Evolutionary conservation across 1,140 invertebrate species (phyloP).

Genomic region (Meloidogyne chitwoodi): DNA sequence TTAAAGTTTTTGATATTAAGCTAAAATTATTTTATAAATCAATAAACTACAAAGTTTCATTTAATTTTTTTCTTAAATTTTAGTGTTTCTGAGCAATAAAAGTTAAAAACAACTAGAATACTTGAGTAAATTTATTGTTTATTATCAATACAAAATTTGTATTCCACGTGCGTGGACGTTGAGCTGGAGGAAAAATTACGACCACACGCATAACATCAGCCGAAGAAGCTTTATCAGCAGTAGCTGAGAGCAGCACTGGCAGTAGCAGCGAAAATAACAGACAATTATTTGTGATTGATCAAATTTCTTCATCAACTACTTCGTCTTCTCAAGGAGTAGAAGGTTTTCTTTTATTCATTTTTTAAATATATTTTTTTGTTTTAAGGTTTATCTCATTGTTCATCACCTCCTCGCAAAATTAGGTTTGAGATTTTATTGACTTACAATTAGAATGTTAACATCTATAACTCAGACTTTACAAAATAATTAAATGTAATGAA

Average conservation of each 20-base stretch:
- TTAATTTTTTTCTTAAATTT: neutral
- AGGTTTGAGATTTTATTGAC: neutral
- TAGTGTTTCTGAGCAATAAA: neutral
- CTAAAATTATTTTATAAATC: too few species aligned
- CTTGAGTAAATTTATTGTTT: neutral
- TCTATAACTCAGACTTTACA: neutral
- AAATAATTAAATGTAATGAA: too few species aligned
- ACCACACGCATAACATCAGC: neutral
- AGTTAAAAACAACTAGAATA: neutral
- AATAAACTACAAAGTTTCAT: neutral
- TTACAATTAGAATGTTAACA: neutral
- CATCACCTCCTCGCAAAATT: constrained; percentile 16
- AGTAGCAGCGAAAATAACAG: neutral
- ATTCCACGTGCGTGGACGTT: neutral
- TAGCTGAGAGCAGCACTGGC: neutral
- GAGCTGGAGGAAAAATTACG: neutral
- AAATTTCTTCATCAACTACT: neutral
- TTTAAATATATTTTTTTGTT: neutral
- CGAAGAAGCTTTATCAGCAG: neutral
- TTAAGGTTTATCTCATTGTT: neutral
- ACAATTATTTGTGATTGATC: neutral
- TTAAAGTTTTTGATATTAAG: too few species aligned
- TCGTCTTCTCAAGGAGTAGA: neutral
- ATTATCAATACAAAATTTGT: neutral
- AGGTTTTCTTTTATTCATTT: neutral